These are phyloP conservation scores for Pteria penguin DNA, from an alignment of 2,888 invertebrate species.

Conservation along the genomic window DNA sequence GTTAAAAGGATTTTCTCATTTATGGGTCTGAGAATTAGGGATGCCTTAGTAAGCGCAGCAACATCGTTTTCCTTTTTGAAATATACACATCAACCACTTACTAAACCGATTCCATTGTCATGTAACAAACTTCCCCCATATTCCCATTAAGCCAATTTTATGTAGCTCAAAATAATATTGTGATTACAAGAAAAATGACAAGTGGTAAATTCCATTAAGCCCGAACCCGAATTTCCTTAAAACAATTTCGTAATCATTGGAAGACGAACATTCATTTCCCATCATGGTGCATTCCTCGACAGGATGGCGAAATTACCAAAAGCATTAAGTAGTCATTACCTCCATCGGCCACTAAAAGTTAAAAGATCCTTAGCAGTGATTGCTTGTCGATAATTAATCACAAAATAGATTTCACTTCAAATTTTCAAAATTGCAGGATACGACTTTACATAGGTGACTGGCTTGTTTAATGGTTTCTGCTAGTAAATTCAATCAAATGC, in stretches of 20 bases:
- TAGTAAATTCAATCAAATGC: slow-evolving; percentile 20
- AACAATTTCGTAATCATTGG: slow-evolving; percentile 36
- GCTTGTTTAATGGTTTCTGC: slow-evolving; percentile 16
- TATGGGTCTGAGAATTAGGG: slow-evolving; percentile 7
- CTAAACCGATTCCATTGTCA: neutral
- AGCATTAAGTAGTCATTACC: slow-evolving; percentile 34
- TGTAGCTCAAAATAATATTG: slow-evolving; percentile 5
- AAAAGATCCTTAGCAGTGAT: slow-evolving; percentile 16
- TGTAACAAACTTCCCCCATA: neutral
- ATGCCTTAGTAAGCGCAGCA: slow-evolving; percentile 2
- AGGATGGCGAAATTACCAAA: slow-evolving; percentile 32
- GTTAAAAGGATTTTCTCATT: slow-evolving; percentile 43
- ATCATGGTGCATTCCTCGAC: slow-evolving; percentile 24
- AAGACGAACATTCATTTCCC: slow-evolving; percentile 30
- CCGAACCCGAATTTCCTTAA: slow-evolving; percentile 11
- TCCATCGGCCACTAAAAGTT: neutral
- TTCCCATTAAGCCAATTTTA: slow-evolving; percentile 12
- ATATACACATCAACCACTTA: neutral
- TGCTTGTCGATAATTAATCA: slow-evolving; percentile 22
- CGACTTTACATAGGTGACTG: slow-evolving; percentile 14
- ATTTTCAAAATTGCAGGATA: slow-evolving; percentile 35
- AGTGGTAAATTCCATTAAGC: slow-evolving; percentile 27
- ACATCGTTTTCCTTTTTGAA: slow-evolving; percentile 29
- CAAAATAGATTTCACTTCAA: slow-evolving; percentile 34
- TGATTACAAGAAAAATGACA: slow-evolving; percentile 9